Conservation (phyloP, 2,797 vertebrate species). For the Leptatherina wallacei region DNA sequence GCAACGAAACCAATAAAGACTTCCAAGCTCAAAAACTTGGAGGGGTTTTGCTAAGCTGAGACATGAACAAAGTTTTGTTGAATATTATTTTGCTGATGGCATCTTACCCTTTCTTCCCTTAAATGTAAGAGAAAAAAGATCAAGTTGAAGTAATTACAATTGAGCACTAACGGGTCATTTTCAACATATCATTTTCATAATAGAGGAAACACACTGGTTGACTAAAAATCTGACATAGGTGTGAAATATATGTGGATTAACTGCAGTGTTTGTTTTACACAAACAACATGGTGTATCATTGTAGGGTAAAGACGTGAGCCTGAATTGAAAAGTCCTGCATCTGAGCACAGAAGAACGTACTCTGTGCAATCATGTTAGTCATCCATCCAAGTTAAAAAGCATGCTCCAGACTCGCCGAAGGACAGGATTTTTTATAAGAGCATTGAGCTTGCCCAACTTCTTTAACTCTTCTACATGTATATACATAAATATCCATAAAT, state of each 20-base stretch:
- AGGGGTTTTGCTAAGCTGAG: background rate
- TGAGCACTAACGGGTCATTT: background rate
- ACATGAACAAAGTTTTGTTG: background rate
- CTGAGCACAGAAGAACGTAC: constrained; percentile 33
- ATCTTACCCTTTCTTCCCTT: background rate
- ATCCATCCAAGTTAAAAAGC: constrained; percentile 54
- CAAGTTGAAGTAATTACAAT: background rate
- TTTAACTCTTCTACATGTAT: constrained; percentile 62
- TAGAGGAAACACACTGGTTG: background rate
- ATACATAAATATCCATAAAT: constrained; percentile 77
- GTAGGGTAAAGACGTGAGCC: background rate
- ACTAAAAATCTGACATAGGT: background rate
- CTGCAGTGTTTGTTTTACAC: background rate
- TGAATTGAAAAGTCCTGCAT: constrained; percentile 34
- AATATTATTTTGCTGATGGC: background rate
- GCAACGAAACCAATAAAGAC: background rate
- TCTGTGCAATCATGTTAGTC: constrained; percentile 50
- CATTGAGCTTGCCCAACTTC: constrained; percentile 59
- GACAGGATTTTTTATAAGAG: constrained; percentile 67
- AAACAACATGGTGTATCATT: constrained; percentile 3
- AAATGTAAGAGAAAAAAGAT: background rate
- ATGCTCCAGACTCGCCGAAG: constrained; percentile 52
- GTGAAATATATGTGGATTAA: background rate
- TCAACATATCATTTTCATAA: background rate
- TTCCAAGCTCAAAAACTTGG: background rate